phyloP scores from a whole-genome alignment of 2,797 vertebrate genomes.

The Hylomyscus alleni region DNA sequence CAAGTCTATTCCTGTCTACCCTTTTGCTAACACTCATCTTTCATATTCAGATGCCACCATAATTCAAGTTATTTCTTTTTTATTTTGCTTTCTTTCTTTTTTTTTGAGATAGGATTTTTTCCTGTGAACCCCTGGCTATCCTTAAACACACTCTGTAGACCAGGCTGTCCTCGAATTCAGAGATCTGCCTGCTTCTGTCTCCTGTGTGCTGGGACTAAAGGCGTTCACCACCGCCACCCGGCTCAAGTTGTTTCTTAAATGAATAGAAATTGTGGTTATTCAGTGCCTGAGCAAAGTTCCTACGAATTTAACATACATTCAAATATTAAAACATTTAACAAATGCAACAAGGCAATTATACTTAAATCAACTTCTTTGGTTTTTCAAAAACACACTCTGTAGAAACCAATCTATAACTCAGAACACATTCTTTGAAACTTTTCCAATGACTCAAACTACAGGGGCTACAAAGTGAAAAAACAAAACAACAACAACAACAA shows the following conservation, averaged over 20 bases:
- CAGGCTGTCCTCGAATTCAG: not conserved
- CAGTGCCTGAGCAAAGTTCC: conserved; percentile 31
- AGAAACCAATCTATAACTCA: conserved; percentile 42
- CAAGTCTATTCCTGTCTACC: not conserved
- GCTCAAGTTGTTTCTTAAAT: conserved; percentile 27
- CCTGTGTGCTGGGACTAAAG: not conserved
- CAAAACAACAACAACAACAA: not conserved
- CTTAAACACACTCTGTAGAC: not conserved
- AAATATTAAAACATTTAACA: conserved; percentile 28
- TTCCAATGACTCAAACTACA: conserved; percentile 52
- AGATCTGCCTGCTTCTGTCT: not conserved
- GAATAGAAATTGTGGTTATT: conserved; percentile 22
- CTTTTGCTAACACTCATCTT: conserved; percentile 7
- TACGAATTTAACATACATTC: conserved; percentile 35
- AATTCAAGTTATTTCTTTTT: not conserved
- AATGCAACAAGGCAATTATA: conserved; percentile 26
- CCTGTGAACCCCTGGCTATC: not conserved
- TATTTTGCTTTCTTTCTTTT: too few species aligned
- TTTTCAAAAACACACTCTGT: not conserved
- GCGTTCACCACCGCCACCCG: too few species aligned
- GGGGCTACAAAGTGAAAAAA: not conserved
- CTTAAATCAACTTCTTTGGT: conserved; percentile 16
- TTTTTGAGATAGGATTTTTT: not conserved
- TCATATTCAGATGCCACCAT: not conserved
- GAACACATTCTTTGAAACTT: conserved; percentile 63